These are phyloP conservation scores for Corydoras maculifer DNA, from an alignment of 2,113 vertebrate species.

Conservation along the genomic window DNA sequence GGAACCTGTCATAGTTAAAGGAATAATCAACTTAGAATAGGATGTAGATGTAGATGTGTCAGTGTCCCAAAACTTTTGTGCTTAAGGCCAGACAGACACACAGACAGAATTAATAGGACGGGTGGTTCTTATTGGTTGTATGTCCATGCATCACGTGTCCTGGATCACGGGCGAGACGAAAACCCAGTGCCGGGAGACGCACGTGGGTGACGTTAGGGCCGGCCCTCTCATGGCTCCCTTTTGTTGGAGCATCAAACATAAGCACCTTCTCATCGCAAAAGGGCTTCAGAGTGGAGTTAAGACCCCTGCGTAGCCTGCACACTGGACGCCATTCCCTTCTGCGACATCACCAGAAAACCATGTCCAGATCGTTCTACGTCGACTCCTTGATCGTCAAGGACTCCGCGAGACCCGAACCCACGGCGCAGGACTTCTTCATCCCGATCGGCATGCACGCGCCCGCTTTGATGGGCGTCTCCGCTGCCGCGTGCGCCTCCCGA, in stretches of 20 bases:
- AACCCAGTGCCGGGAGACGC: conserved; percentile 75
- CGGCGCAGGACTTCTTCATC: conserved; percentile 84
- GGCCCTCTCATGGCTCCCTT: conserved; percentile 94
- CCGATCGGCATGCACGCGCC: conserved; percentile 89
- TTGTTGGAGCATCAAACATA: conserved; percentile 91
- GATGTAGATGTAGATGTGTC: too few relatives aligned
- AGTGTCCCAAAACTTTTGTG: too few relatives aligned
- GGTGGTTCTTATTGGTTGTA: conserved; percentile 69
- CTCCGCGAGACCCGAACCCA: conserved; percentile 75
- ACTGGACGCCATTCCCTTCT: conserved; percentile 15
- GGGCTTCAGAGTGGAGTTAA: conserved; percentile 70
- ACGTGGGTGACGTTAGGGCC: conserved; percentile 90
- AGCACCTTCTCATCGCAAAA: conserved; percentile 80
- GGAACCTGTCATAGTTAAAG: too few relatives aligned
- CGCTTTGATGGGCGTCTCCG: conserved; percentile 79
- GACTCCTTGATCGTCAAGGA: conserved; percentile 98
- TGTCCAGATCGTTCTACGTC: conserved; percentile 98
- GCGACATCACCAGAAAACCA: conserved; percentile 44
- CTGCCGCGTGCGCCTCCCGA: conserved; percentile 81
- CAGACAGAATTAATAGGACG: conserved; percentile 40
- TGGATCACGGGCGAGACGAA: conserved; percentile 69
- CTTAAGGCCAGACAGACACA: not conserved
- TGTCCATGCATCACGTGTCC: conserved; percentile 80
- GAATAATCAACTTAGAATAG: too few relatives aligned
- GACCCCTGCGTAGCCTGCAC: conserved; percentile 20